Base-by-base conservation (phyloP, 2,888 invertebrate species). In the Amblyjoppa fuscipennis region DNA sequence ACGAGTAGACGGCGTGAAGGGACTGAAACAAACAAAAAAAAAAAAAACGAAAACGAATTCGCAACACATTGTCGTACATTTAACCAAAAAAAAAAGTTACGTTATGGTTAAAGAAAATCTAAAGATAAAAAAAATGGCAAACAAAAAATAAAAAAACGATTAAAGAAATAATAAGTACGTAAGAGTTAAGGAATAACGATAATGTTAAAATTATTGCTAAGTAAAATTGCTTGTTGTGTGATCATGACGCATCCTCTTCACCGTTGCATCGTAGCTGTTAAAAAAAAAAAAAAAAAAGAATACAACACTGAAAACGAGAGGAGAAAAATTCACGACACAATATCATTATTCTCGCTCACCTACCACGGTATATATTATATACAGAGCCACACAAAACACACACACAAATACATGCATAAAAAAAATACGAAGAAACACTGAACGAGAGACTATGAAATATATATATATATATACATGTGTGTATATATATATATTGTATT, bases 141-240 rank as follows among this genome's bases (percentile, higher is more conserved):
- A 59, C 25, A 59, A 20, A 20, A 20, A 20, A 20, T 0, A 59
- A 59, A 16, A 64, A 61, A 78, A 59, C 59, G 59, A 28, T 59
- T 28, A 74, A 41, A 77, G 81, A 71, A 51, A 73, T 77, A 78
- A 83, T 81, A 84, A 81, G 38, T 75, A 53, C 38, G 56, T 80
- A 82, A 71, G 78, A 69, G 76, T 80, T 87, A 87, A 49, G 83
- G 78, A 76, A 87, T 88, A 86, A 85, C 80, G 66, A 80, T 85
- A 88, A 71, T 77, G 87, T 89, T 90, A 85, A 87, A 86, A 82
- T 87, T 85, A 87, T 87, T 78, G 85, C 85, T 87, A 88, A 88
- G 84, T 89, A 89, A 73, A 90, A 89, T 88, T 83, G 89, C 89
- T 90, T 90, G 88, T 83, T 88, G 90, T 88, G 88, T 87, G 88